Evolutionary conservation across 2,888 invertebrate genomes (phyloP).

Genomic region (Cheilosia vernalis): DNA sequence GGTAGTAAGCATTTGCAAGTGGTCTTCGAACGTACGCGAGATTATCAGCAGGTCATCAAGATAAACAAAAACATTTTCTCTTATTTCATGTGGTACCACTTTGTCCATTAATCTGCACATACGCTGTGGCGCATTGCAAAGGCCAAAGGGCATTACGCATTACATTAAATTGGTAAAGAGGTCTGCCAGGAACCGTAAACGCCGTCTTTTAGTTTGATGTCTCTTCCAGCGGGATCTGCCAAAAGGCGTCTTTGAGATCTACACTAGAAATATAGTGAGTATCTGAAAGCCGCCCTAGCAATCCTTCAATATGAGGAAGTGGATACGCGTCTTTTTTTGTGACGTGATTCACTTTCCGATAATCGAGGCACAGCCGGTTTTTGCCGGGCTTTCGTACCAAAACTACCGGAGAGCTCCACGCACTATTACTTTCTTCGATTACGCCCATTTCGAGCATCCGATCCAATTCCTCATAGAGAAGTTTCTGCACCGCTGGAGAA

Average conservation of each 20-base stretch:
- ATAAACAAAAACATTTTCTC: constrained; percentile 9
- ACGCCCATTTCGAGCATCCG: constrained; percentile 6
- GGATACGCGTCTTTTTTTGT: not conserved
- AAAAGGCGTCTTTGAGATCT: not conserved
- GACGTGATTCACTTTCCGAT: not conserved
- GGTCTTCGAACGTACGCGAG: constrained; percentile 15
- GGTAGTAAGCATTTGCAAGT: not conserved
- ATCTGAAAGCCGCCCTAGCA: constrained; percentile 18
- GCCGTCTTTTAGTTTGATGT: constrained; percentile 11
- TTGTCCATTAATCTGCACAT: constrained; percentile 20
- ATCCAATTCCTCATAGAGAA: constrained; percentile 14
- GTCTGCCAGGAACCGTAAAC: constrained; percentile 11
- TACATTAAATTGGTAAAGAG: constrained; percentile 5
- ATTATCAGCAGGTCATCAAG: constrained; percentile 1
- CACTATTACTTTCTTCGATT: not conserved
- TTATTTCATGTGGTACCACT: not conserved
- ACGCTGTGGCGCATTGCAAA: constrained; percentile 5
- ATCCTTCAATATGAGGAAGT: not conserved
- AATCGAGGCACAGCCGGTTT: not conserved
- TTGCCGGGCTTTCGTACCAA: constrained; percentile 5
- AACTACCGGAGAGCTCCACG: not conserved
- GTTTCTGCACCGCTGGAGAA: constrained; percentile 9
- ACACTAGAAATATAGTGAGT: constrained; percentile 2
- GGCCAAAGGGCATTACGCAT: not conserved
- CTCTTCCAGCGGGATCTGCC: not conserved